phyloP scores from a whole-genome alignment of 2,113 vertebrate species.

The Acanthochromis polyacanthus region DNA sequence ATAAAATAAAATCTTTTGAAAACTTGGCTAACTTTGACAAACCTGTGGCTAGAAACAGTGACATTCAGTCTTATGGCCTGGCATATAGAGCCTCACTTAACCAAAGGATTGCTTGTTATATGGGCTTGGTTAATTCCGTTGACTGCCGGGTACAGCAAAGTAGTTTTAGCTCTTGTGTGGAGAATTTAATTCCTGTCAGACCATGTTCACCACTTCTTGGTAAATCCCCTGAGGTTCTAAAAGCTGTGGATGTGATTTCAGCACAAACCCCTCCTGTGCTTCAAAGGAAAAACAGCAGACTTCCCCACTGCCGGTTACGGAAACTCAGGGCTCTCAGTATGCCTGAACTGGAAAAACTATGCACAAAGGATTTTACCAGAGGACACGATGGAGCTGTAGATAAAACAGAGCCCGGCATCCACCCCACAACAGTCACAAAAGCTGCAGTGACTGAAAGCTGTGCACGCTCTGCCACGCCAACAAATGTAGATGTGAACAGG shows the following conservation, averaged over 20 bases:
- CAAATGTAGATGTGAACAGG: conserved; percentile 32
- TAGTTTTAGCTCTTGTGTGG: conserved; percentile 88
- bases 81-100: conserved; percentile 81
- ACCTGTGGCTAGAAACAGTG: conserved; percentile 81
- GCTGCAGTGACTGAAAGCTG: background rate
- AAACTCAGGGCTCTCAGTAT: conserved; percentile 94
- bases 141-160: conserved; percentile 80
- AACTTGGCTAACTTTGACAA: conserved; percentile 92
- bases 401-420: conserved; percentile 84
- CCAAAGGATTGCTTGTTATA: conserved; percentile 86
- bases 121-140: conserved; percentile 45
- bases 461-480: conserved; percentile 13
- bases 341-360: conserved; percentile 94
- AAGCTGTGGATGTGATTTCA: conserved; percentile 8
- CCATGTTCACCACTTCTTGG: conserved; percentile 48
- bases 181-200: conserved; percentile 65
- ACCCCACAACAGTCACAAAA: conserved; percentile 38
- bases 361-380: conserved; percentile 81
- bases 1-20: conserved; percentile 97
- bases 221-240: conserved; percentile 58
- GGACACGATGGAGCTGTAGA: conserved; percentile 57
- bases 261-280: conserved; percentile 62
- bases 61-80: conserved; percentile 81
- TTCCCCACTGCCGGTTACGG: conserved; percentile 87
- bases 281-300: conserved; percentile 71